phyloP scores from a whole-genome alignment of 1,140 invertebrate genomes.

The Drosophila albomicans region DNA sequence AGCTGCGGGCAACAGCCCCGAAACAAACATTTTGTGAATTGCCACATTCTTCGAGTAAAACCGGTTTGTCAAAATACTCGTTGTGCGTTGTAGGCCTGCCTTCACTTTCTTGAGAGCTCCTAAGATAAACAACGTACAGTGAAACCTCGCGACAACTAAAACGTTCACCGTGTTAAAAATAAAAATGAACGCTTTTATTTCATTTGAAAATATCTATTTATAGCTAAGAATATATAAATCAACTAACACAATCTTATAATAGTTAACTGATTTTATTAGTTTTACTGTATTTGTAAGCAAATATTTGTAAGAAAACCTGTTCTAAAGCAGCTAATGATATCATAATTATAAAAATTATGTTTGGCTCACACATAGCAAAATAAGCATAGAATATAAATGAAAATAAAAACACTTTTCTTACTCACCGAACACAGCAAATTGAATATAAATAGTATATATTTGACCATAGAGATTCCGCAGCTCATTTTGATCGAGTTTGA shows the following conservation, averaged over 20 bases:
- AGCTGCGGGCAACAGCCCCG: slow-evolving; percentile 43
- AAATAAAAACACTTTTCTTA: slow-evolving; percentile 57
- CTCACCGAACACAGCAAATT: slow-evolving; percentile 94
- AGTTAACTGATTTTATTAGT: background rate
- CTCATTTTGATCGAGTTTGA: slow-evolving; percentile 85
- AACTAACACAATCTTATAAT: background rate
- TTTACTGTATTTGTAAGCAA: slow-evolving; percentile 13
- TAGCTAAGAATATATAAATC: background rate
- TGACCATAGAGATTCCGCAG: slow-evolving; percentile 91
- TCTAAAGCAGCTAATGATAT: slow-evolving; percentile 55
- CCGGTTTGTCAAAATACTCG: slow-evolving; percentile 39
- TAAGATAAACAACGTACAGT: slow-evolving; percentile 28
- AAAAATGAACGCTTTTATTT: too few species aligned
- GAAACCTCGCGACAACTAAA: slow-evolving; percentile 9
- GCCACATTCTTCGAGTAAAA: slow-evolving; percentile 32
- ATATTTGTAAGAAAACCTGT: slow-evolving; percentile 33
- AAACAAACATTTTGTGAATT: slow-evolving; percentile 24
- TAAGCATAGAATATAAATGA: background rate
- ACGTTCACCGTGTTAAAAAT: background rate
- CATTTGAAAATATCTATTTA: background rate
- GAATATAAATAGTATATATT: slow-evolving; percentile 93
- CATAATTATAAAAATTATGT: slow-evolving; percentile 36
- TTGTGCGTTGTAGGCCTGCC: slow-evolving; percentile 24
- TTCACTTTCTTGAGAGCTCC: slow-evolving; percentile 39
- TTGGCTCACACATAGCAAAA: slow-evolving; percentile 1